Percentiles rank a stretch among this genome's conserved stretches.
These are phyloP conservation scores for Heliconius ethilla DNA, from an alignment of 2,888 invertebrate genomes.

Conservation along the genomic window DNA sequence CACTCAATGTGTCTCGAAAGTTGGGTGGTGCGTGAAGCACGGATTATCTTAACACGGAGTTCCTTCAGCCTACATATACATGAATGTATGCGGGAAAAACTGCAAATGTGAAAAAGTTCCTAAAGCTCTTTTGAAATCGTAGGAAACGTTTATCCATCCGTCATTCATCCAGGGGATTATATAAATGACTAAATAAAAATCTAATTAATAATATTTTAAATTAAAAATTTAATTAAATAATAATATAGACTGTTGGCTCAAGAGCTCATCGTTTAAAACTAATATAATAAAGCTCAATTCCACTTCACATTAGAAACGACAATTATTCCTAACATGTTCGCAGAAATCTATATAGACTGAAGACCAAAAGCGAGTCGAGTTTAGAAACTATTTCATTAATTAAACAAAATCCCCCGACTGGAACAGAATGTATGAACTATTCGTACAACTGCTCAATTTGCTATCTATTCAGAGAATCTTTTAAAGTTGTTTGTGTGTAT, in stretches of 20 bases:
- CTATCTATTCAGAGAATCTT: not conserved
- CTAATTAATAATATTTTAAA: not conserved
- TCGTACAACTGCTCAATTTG: not conserved
- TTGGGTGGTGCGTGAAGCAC: not conserved
- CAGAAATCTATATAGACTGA: not conserved
- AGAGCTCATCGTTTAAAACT: not conserved
- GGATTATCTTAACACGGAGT: not conserved
- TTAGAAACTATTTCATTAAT: constrained; percentile 21
- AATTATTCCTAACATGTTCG: not conserved
- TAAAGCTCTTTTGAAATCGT: not conserved
- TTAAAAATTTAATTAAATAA: not conserved
- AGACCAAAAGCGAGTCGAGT: not conserved
- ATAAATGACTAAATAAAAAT: too few relatives aligned
- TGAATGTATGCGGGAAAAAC: too few relatives aligned
- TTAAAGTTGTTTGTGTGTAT: not conserved
- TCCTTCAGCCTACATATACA: not conserved
- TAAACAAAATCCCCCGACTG: constrained; percentile 12
- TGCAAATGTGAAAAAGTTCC: not conserved
- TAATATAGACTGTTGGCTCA: not conserved
- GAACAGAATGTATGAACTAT: constrained; percentile 7
- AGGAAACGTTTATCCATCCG: not conserved
- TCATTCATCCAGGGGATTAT: not conserved
- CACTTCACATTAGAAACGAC: not conserved
- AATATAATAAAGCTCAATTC: constrained; percentile 9
- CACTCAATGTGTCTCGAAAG: not conserved